A percentile compares a stretch with the other conserved stretches of the same genome.
phyloP scores from a whole-genome alignment of 2,888 invertebrate species.

The Sarcophaga subvicina region DNA sequence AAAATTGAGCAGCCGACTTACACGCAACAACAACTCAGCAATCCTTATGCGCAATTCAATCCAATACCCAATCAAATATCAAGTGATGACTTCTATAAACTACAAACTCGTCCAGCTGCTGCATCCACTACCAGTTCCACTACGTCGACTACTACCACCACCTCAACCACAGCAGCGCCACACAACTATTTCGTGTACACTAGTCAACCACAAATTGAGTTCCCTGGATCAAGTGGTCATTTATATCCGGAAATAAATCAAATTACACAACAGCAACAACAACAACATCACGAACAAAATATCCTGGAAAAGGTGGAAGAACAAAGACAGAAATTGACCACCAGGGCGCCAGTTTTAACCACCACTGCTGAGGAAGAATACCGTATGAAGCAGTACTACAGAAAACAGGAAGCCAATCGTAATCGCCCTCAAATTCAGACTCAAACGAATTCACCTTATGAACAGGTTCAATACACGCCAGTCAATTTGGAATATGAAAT shows the following conservation, averaged over 20 bases:
- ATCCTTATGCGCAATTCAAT: conserved; percentile 78
- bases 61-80: conserved; percentile 77
- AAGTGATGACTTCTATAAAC: conserved; percentile 79
- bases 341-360: conserved; percentile 74
- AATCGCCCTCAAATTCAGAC: conserved; percentile 75
- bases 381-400: conserved; percentile 81
- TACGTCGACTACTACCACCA: conserved; percentile 82
- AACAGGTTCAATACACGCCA: conserved; percentile 79
- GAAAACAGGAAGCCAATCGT: conserved; percentile 80
- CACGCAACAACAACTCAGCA: conserved; percentile 71
- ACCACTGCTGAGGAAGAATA: conserved; percentile 77
- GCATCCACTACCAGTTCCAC: conserved; percentile 81
- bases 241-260: conserved; percentile 75
- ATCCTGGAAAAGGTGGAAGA: conserved; percentile 70
- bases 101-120: conserved; percentile 72
- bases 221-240: conserved; percentile 77
- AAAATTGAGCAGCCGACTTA: conserved; percentile 73
- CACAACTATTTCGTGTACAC: conserved; percentile 77
- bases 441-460: conserved; percentile 75
- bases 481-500: conserved; percentile 76
- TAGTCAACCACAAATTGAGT: conserved; percentile 77
- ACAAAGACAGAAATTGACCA: conserved; percentile 74
- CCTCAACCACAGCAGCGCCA: conserved; percentile 76
- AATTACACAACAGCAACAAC: conserved; percentile 55
- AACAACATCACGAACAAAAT: not conserved